phyloP scores from a whole-genome alignment of 2,888 invertebrate genomes.

The Tortrix viridana region DNA sequence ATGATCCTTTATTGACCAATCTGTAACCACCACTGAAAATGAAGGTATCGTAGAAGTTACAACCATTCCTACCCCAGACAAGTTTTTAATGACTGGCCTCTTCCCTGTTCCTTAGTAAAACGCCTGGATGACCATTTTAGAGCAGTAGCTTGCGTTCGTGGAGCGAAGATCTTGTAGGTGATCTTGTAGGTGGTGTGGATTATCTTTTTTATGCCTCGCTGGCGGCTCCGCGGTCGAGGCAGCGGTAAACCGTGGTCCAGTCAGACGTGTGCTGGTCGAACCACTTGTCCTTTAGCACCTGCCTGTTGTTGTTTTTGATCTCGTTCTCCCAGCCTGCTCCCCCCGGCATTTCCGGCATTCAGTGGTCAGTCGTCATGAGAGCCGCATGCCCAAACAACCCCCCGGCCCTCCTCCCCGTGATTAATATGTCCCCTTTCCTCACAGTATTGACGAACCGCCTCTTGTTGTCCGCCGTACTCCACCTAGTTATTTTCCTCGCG shows the following conservation, averaged over 20 bases:
- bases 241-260: slow-evolving; percentile 62
- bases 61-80: slow-evolving; percentile 47
- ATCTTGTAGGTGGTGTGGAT: slow-evolving; percentile 58
- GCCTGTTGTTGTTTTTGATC: slow-evolving; percentile 58
- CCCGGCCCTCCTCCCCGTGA: slow-evolving; percentile 52
- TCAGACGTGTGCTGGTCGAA: slow-evolving; percentile 58
- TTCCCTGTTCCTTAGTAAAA: slow-evolving; percentile 60
- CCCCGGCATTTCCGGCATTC: slow-evolving; percentile 64
- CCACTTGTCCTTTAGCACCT: slow-evolving; percentile 57
- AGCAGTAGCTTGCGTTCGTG: slow-evolving; percentile 62
- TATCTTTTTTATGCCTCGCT: slow-evolving; percentile 50
- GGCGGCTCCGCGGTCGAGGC: slow-evolving; percentile 51
- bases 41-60: slow-evolving; percentile 56
- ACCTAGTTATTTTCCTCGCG: slow-evolving; percentile 57
- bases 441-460: slow-evolving; percentile 59
- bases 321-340: slow-evolving; percentile 53
- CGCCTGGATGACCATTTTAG: slow-evolving; percentile 62
- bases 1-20: slow-evolving; percentile 57
- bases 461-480: slow-evolving; percentile 59
- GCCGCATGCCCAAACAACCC: slow-evolving; percentile 63
- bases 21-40: slow-evolving; percentile 57
- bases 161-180: slow-evolving; percentile 50
- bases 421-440: slow-evolving; percentile 59
- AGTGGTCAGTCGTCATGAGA: slow-evolving; percentile 61
- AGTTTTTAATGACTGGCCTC: slow-evolving; percentile 52